These are phyloP conservation scores for Noturus placidus DNA, from an alignment of 2,113 vertebrate species.

Conservation along the genomic window DNA sequence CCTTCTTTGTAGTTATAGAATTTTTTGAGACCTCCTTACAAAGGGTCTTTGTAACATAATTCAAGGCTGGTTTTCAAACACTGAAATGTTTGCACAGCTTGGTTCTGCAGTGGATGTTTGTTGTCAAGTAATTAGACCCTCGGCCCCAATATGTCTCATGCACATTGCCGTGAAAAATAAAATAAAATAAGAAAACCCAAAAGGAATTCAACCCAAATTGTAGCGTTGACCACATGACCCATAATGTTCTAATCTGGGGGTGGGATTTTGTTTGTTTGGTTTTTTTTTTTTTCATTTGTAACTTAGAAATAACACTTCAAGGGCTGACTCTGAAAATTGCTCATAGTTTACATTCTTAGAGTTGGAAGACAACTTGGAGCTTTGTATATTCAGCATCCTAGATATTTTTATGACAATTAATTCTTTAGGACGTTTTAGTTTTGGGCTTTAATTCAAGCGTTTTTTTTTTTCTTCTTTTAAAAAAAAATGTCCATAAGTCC, in stretches of 20 bases:
- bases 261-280: not conserved
- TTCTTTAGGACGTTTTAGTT: not conserved
- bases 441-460: not conserved
- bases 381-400: not conserved
- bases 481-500: too few relatives aligned
- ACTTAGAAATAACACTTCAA: not conserved
- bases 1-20: slow-evolving; percentile 32
- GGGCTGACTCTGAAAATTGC: not conserved
- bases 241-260: not conserved
- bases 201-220: not conserved
- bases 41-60: not conserved
- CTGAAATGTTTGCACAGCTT: slow-evolving; percentile 16
- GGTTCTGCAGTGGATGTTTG: not conserved
- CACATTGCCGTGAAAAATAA: too few relatives aligned
- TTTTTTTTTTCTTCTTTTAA: not conserved
- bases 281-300: not conserved
- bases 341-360: not conserved
- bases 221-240: not conserved
- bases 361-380: not conserved
- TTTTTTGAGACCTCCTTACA: slow-evolving; percentile 10
- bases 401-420: not conserved
- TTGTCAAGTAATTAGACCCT: not conserved
- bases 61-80: not conserved
- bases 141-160: not conserved
- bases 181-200: too few relatives aligned